A percentile compares a stretch with the other conserved stretches of the same genome.
These are phyloP conservation scores for Potorous gilbertii DNA, from an alignment of 2,797 vertebrate genomes.

Conservation along the genomic window DNA sequence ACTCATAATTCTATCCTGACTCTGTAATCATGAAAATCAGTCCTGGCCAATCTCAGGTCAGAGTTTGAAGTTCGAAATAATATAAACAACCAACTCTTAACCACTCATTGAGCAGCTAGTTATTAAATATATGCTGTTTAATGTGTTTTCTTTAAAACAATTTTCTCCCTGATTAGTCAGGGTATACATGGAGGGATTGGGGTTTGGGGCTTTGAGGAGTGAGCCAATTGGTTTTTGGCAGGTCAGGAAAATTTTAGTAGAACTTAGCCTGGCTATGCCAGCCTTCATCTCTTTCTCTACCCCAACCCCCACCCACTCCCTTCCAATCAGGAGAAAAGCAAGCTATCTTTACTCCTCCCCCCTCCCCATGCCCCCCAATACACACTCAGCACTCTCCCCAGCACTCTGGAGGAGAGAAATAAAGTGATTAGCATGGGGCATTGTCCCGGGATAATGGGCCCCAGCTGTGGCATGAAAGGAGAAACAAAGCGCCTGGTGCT, in stretches of 20 bases:
- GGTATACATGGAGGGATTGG: too few relatives aligned
- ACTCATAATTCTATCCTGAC: slow-evolving; percentile 15
- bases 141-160: neutral
- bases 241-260: slow-evolving; percentile 9
- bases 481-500: slow-evolving; percentile 82
- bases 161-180: neutral
- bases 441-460: slow-evolving; percentile 80
- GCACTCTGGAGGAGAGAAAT: slow-evolving; percentile 58
- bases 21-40: slow-evolving; percentile 37
- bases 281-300: neutral
- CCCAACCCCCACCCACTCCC: neutral
- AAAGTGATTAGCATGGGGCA: slow-evolving; percentile 72
- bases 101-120: slow-evolving; percentile 54
- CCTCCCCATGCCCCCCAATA: neutral
- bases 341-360: neutral
- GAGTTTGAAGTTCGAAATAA: slow-evolving; percentile 54
- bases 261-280: neutral
- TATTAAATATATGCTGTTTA: slow-evolving; percentile 53
- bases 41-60: slow-evolving; percentile 64
- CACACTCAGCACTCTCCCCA: slow-evolving; percentile 29
- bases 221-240: neutral
- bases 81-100: slow-evolving; percentile 21
- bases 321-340: neutral
- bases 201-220: neutral
- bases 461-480: slow-evolving; percentile 80